These are phyloP conservation scores for Temnothorax curvispinosus DNA, from an alignment of 1,140 invertebrate species.

Conservation along the genomic window DNA sequence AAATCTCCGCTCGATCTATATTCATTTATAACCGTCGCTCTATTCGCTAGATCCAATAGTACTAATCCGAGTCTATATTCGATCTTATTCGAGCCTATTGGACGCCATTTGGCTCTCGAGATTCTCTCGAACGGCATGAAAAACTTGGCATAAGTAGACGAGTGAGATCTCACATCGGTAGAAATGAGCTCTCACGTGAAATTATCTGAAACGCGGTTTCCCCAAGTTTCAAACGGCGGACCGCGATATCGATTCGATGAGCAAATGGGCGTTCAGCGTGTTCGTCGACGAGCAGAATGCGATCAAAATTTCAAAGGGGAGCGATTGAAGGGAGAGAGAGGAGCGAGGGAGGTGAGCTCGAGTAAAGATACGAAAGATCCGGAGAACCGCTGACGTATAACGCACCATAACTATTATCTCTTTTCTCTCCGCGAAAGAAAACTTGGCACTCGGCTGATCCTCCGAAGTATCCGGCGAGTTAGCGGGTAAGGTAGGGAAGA, in stretches of 20 bases:
- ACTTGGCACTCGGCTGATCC: conserved; percentile 64
- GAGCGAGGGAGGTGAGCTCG: background rate
- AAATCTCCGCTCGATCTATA: conserved; percentile 25
- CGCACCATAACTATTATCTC: conserved; percentile 55
- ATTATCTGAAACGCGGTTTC: conserved; percentile 26
- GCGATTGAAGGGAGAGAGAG: background rate
- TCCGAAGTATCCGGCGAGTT: conserved; percentile 28
- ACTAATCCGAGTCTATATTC: conserved; percentile 8
- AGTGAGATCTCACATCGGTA: background rate
- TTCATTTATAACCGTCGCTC: conserved; percentile 25
- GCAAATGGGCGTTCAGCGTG: conserved; percentile 24
- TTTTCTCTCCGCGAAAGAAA: conserved; percentile 64
- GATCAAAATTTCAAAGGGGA: conserved; percentile 50
- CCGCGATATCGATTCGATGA: conserved; percentile 30
- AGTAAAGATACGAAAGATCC: conserved; percentile 37
- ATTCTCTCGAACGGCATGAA: background rate
- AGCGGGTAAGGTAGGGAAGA: background rate
- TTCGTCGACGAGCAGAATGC: conserved; percentile 20
- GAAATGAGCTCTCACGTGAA: conserved; percentile 6
- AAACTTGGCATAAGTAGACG: conserved; percentile 26
- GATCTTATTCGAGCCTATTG: background rate
- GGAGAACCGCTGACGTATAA: conserved; percentile 52
- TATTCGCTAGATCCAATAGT: conserved; percentile 5
- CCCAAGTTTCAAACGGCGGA: conserved; percentile 24
- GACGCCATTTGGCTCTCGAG: background rate